Evolutionary conservation across 2,113 vertebrate genomes (phyloP).

Genomic region (Helogale parvula): DNA sequence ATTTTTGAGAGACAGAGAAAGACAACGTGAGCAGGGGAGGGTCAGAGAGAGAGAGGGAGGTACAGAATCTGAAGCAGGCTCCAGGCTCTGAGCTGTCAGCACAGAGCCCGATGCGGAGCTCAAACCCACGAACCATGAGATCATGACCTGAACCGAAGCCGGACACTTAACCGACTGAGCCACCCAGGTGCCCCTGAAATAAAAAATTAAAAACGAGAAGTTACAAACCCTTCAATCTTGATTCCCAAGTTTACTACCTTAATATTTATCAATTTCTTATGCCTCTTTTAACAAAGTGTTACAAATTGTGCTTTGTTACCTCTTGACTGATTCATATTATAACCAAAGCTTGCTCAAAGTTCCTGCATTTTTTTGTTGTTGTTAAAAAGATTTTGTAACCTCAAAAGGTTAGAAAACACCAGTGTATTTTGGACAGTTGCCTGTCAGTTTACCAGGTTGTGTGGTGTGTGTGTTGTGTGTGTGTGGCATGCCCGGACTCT

Average conservation of each 20-base stretch:
- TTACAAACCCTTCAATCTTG: neutral
- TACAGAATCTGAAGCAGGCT: no score
- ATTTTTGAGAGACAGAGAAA: no score
- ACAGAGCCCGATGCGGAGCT: no score
- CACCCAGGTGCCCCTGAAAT: neutral
- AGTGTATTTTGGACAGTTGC: neutral
- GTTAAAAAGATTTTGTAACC: conserved; percentile 45
- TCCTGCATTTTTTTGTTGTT: neutral
- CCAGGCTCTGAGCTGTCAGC: no score
- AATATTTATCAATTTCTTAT: neutral
- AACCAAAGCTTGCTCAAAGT: conserved; percentile 37
- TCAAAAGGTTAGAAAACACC: conserved; percentile 18
- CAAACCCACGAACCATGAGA: no score
- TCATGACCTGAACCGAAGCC: no score
- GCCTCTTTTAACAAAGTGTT: neutral
- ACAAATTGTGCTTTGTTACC: neutral
- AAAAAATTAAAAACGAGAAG: neutral
- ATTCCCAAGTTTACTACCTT: neutral
- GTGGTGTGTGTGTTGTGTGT: neutral
- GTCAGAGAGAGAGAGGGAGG: no score
- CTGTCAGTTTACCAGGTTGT: neutral
- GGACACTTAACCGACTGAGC: no score
- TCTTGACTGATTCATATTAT: conserved; percentile 42
- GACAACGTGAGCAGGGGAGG: no score
- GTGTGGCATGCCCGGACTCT: neutral